Percentiles rank a stretch among this genome's conserved stretches.
Conservation (phyloP, 2,797 vertebrate species). For the Danio choprae region DNA sequence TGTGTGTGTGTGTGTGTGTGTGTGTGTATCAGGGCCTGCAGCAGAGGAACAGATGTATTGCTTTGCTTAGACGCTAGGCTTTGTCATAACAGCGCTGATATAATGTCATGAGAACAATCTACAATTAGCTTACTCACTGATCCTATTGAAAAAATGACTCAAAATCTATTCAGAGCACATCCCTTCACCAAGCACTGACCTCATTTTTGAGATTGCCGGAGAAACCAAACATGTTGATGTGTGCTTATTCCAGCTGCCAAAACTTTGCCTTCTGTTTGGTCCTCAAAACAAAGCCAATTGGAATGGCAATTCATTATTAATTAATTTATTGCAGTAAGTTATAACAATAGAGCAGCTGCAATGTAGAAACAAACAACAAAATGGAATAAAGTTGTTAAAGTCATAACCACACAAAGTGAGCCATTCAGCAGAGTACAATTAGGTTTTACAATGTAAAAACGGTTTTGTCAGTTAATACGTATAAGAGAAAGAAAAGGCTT, state of each 20-base stretch:
- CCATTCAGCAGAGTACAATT: not conserved
- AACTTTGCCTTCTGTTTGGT: slow-evolving; percentile 9
- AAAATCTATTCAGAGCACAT: slow-evolving; percentile 34
- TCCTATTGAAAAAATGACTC: slow-evolving; percentile 33
- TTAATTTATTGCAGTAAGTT: slow-evolving; percentile 17
- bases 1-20: too few species aligned
- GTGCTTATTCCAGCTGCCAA: slow-evolving; percentile 25
- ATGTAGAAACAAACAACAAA: not conserved
- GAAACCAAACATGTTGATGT: slow-evolving; percentile 5
- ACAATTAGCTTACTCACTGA: slow-evolving; percentile 19
- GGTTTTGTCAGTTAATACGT: not conserved
- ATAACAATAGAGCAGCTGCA: slow-evolving; percentile 25
- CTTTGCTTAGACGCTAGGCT: slow-evolving; percentile 28
- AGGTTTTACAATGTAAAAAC: not conserved
- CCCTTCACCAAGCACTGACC: slow-evolving; percentile 30
- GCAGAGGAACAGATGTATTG: slow-evolving; percentile 38
- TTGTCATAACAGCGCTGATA: slow-evolving; percentile 25
- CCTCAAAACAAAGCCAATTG: slow-evolving; percentile 17
- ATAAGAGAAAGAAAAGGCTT: too few species aligned
- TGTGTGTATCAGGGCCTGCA: slow-evolving; percentile 7
- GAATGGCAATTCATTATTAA: slow-evolving; percentile 6
- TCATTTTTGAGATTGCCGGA: slow-evolving; percentile 22
- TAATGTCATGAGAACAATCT: slow-evolving; percentile 34
- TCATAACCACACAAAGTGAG: not conserved
- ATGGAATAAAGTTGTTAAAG: not conserved